Base-by-base conservation (phyloP, 1,140 invertebrate genomes). In the Dreissena polymorpha region DNA sequence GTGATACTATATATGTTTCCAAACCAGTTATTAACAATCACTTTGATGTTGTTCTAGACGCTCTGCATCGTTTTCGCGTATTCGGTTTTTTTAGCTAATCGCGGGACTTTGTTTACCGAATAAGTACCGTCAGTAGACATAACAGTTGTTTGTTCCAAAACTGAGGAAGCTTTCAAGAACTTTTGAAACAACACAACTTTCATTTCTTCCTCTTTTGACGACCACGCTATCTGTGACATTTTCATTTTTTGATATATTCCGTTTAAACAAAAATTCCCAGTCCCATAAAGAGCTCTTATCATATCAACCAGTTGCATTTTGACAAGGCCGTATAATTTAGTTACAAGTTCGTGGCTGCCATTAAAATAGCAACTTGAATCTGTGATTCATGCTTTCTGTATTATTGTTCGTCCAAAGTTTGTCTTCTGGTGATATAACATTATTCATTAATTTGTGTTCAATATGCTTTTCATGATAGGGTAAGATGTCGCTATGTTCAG, bases 391-490 rank as follows among this genome's bases (percentile, higher is more conserved):
- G 21, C 23, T 27, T 65, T 76, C 73, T 25, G 55, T 76, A 14
- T 64, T 76, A 39, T 76, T 76, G 57, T 76, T 76, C 25, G 21
- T 76, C 73, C 73, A 76, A 12, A 76, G 18, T 2, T 76, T 10
- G 14, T 76, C 73, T 29, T 39, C 55, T 27, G 23, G 13, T 21
- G 55, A 76, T 12, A 76, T 60, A 0, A 76, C 57, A n/a, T 63
- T 21, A 10, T 76, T 23, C 13, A 21, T 8, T 18, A 29, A 25
- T 27, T 75, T 75, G 8, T 64, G 60, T 18, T 75, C 73, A 18
- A 63, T 25, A 29, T 75, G 23, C n/a, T 65, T 64, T 55, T 76
- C 73, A 49, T 76, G 64, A 16, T 76, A 76, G 13, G 0, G 13
- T 18, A n/a, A 8, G 29, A 65, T 39, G 29, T 76, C 73, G 27